Conservation (phyloP, 2,888 invertebrate species). For the Hipparchia semele region DNA sequence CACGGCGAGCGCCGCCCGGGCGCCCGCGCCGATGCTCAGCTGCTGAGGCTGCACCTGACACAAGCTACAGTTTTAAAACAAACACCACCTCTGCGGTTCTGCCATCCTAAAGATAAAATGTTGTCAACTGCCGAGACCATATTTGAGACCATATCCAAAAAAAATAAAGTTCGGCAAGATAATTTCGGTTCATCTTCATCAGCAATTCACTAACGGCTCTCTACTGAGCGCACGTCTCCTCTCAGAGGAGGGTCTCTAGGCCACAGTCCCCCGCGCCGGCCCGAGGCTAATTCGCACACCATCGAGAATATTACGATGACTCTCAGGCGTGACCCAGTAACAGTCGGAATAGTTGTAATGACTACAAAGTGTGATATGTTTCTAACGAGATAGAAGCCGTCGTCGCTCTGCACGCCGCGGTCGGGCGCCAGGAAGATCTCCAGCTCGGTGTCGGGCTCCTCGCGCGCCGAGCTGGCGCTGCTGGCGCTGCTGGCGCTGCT, state of each 20-base stretch:
- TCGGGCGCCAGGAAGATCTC: constrained; percentile 61
- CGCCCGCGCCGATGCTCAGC: background rate
- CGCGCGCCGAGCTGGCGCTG: constrained; percentile 8
- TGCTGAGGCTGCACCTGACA: constrained; percentile 29
- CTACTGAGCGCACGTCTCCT: no score
- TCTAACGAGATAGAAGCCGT: constrained; percentile 49
- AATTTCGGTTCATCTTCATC: no score
- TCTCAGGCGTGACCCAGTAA: no score
- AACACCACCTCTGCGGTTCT: background rate
- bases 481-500: background rate
- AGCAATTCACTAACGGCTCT: no score
- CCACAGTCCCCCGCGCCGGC: no score
- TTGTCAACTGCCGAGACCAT: no score
- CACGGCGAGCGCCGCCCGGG: constrained; percentile 7
- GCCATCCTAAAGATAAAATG: no score
- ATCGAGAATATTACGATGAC: no score
- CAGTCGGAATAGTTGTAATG: background rate
- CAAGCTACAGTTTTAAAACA: background rate
- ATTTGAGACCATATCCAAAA: no score
- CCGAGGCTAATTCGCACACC: no score
- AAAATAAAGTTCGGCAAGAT: no score
- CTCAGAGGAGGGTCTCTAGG: no score
- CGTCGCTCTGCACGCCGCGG: constrained; percentile 50
- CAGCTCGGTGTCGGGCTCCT: constrained; percentile 54
- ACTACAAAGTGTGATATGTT: background rate